Base-by-base conservation (phyloP, 2,888 invertebrate species). In the Parnassius smintheus region DNA sequence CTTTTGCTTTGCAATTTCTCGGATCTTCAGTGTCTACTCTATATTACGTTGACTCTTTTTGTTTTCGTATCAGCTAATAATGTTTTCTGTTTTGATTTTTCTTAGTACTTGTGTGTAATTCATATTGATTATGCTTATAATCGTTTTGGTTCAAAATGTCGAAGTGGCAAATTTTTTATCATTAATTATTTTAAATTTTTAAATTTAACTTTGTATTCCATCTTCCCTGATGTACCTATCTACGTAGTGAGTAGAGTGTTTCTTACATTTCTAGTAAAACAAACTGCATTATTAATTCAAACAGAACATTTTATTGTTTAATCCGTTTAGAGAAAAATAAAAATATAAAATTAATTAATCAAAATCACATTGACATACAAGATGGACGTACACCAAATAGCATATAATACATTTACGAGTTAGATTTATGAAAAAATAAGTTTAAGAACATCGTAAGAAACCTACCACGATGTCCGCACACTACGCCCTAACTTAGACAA, bases 301-400 rank as follows among this genome's bases (percentile, higher is more conserved):
- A 91, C 91, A 91, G 91, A 91, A 91, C 91, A 91, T 91, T 91
- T 91, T 90, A 91, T 91, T 91, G 85, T 87, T 89, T 88, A 89
- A 91, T 90, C 88, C 91, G 89, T 90, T 89, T 85, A 88, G 85
- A 87, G 83, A 87, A 86, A 86, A 88, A 87, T 83, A 88, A 86
- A 86, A 85, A 81, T 80, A 85, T 86, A 85, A 82, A 82, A 84
- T 82, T 82, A 82, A 85, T 83, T 81, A 85, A 88, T 88, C 86
- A 88, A 72, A 86, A 90, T 89, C 89, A 91, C 91, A 88, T 86
- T 88, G 89, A 91, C 88, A 91, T 90, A 90, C 88, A 90, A 78
- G 86, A 84, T 91, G 91, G 89, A 89, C 89, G 91, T 89, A 91
- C 91, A 91, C 89, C 90, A 89, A 88, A 83, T 84, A 90, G 87